Conservation (phyloP, 2,113 vertebrate genomes). For the Anarrhichthys ocellatus region DNA sequence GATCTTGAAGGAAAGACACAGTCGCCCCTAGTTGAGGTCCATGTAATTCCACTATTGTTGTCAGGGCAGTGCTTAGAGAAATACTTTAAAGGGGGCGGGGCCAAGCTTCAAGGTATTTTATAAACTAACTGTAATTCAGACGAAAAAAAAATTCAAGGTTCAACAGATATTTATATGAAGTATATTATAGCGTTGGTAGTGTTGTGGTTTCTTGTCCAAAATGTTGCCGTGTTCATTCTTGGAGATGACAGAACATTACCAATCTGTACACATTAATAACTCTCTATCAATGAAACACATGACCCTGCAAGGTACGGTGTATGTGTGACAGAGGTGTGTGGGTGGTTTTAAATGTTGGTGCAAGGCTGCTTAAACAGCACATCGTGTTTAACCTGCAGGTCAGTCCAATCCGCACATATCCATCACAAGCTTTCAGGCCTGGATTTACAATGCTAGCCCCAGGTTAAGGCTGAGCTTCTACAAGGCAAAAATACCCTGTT, state of each 20-base stretch:
- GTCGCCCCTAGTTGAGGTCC: not conserved
- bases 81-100: not conserved
- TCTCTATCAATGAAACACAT: not conserved
- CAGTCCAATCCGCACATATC: conserved; percentile 58
- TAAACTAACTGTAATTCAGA: not conserved
- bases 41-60: not conserved
- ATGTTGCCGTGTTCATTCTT: not conserved
- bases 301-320: too few species aligned
- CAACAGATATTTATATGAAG: too few species aligned
- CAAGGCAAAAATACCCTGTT: conserved; percentile 29
- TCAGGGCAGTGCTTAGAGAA: not conserved
- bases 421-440: conserved; percentile 48
- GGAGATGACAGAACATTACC: not conserved
- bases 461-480: conserved; percentile 50
- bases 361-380: conserved; percentile 66
- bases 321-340: conserved; percentile 12
- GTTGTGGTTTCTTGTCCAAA: too few species aligned
- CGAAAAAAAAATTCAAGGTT: not conserved
- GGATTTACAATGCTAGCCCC: conserved; percentile 70
- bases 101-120: not conserved
- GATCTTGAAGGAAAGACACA: not conserved
- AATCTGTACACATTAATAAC: not conserved
- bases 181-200: too few species aligned
- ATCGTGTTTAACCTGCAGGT: conserved; percentile 70
- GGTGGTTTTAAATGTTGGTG: conserved; percentile 28